Conservation (phyloP, 1,140 invertebrate species). For the Centruroides vittatus region DNA sequence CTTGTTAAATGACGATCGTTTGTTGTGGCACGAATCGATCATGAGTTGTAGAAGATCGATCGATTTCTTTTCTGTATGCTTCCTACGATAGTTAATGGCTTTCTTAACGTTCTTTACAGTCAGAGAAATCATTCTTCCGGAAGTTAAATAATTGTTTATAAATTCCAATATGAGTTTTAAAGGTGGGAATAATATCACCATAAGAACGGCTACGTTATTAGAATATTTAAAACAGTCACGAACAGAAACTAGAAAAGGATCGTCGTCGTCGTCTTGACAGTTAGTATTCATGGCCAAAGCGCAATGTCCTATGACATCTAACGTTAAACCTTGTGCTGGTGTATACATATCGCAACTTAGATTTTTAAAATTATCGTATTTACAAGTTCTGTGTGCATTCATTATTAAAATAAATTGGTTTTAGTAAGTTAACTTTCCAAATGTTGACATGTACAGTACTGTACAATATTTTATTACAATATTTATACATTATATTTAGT, state of each 20-base stretch:
- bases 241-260: constrained; percentile 27
- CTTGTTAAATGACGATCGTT: neutral
- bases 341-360: constrained; percentile 25
- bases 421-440: no score
- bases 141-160: constrained; percentile 21
- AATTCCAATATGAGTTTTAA: constrained; percentile 20
- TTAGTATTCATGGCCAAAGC: constrained; percentile 33
- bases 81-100: constrained; percentile 21
- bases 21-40: constrained; percentile 12
- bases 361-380: no score
- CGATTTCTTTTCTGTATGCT: constrained; percentile 10
- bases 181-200: constrained; percentile 26
- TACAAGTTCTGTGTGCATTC: no score
- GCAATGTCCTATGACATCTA: constrained; percentile 36
- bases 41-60: constrained; percentile 19
- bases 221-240: constrained; percentile 29
- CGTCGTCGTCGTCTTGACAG: constrained; percentile 32
- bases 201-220: constrained; percentile 21
- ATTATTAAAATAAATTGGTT: no score
- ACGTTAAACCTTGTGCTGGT: constrained; percentile 31
- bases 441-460: no score
- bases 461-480: no score
- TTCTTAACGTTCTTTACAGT: constrained; percentile 24
- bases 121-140: constrained; percentile 25
- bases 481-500: no score